Percentiles rank a stretch among this genome's conserved stretches.
Conservation (phyloP, 2,113 vertebrate genomes). For the Larimichthys crocea region DNA sequence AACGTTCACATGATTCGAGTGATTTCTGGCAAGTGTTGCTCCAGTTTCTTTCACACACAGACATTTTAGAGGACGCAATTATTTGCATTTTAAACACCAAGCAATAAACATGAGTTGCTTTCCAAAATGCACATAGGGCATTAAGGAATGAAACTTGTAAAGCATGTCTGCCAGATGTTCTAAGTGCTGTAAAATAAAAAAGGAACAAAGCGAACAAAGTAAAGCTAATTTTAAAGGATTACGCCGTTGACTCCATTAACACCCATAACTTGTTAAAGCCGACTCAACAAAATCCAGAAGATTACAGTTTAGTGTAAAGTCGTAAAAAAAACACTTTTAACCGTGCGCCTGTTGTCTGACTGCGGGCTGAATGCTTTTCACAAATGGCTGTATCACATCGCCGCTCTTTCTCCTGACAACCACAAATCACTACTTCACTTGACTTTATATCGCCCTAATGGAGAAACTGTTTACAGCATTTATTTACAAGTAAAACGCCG, state of each 20-base stretch:
- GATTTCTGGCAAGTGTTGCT: neutral
- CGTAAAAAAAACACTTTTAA: conserved; percentile 17
- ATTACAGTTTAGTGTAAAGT: conserved; percentile 46
- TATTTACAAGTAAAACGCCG: conserved; percentile 10
- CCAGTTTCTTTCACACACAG: neutral
- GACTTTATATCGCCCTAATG: conserved; percentile 54
- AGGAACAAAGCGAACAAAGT: conserved; percentile 3
- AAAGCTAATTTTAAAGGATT: conserved; percentile 40
- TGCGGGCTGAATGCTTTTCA: conserved; percentile 57
- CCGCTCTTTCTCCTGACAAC: conserved; percentile 46
- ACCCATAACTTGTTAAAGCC: conserved; percentile 27
- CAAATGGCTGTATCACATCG: conserved; percentile 67
- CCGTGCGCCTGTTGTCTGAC: conserved; percentile 48
- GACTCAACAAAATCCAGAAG: conserved; percentile 39
- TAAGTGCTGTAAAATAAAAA: conserved; percentile 25
- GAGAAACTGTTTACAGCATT: conserved; percentile 51
- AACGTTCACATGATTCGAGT: neutral
- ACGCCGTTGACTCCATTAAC: conserved; percentile 47
- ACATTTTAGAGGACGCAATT: conserved; percentile 12
- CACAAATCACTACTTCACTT: conserved; percentile 58
- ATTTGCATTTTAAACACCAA: conserved; percentile 12
- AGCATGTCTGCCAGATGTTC: conserved; percentile 27
- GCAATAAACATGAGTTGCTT: neutral
- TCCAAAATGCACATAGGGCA: neutral
- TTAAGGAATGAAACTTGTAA: conserved; percentile 3